These are phyloP conservation scores for Heterotis niloticus DNA, from an alignment of 2,113 vertebrate genomes.

Conservation along the genomic window DNA sequence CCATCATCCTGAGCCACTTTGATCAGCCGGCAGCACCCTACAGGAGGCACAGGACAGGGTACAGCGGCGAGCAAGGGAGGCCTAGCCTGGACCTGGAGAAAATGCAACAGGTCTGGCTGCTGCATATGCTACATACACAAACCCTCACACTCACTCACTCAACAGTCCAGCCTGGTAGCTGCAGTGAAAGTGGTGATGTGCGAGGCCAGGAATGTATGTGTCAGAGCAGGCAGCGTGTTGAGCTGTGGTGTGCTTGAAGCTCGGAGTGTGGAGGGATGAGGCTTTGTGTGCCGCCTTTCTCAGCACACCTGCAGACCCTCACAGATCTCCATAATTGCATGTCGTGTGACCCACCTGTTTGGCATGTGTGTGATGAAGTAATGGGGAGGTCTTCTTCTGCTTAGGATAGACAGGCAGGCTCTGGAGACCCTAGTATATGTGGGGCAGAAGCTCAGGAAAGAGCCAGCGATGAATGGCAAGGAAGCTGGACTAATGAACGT, in stretches of 20 bases:
- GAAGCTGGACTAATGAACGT: conserved; percentile 54
- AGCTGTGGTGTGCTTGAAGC: background rate
- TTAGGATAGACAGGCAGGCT: conserved; percentile 38
- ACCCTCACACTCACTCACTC: background rate
- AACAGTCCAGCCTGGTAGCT: background rate
- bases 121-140: no score
- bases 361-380: conserved; percentile 25
- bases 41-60: conserved; percentile 74
- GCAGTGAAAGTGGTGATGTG: conserved; percentile 2
- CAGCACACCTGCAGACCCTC: conserved; percentile 16
- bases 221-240: background rate
- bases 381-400: conserved; percentile 35
- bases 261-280: background rate
- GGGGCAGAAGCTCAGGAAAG: conserved; percentile 34
- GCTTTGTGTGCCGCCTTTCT: background rate
- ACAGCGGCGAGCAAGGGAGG: conserved; percentile 67
- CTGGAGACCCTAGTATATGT: conserved; percentile 54
- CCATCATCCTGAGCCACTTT: conserved; percentile 74
- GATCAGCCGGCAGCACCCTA: conserved; percentile 79
- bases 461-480: conserved; percentile 56
- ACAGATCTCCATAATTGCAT: background rate
- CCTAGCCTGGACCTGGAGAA: conserved; percentile 89
- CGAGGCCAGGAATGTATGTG: background rate
- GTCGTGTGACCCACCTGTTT: background rate
- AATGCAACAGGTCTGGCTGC: conserved; percentile 80